Percentiles rank a stretch among this genome's conserved stretches.
Evolutionary conservation across 2,888 invertebrate species (phyloP).

Genomic region (Drosophila rellima): DNA sequence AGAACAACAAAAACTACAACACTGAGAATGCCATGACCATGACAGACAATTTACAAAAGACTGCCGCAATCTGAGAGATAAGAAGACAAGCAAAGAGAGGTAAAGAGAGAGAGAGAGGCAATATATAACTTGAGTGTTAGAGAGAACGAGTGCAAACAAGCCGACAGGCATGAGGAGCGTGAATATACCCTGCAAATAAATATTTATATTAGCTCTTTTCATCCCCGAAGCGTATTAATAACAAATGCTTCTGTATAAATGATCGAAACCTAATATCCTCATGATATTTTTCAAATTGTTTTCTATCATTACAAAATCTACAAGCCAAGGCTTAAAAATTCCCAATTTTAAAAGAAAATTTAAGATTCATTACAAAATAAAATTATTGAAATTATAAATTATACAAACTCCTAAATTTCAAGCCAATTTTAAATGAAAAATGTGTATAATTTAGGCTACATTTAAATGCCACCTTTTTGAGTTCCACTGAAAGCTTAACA

Average conservation of each 20-base stretch:
- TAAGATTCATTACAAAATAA: no score
- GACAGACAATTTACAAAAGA: slow-evolving; percentile 43
- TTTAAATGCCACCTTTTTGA: slow-evolving; percentile 2
- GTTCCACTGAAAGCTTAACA: neutral
- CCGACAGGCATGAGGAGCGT: neutral
- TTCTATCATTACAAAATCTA: no score
- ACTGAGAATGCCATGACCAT: slow-evolving; percentile 27
- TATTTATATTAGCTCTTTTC: no score
- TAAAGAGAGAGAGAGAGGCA: neutral
- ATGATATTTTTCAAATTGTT: no score
- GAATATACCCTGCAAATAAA: neutral
- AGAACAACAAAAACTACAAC: slow-evolving; percentile 23
- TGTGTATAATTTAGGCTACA: neutral
- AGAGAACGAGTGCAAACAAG: neutral
- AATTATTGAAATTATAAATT: no score
- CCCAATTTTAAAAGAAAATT: neutral
- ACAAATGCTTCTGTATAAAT: no score
- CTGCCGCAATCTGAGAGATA: slow-evolving; percentile 18
- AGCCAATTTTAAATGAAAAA: neutral
- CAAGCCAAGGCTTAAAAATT: no score
- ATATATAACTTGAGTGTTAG: neutral
- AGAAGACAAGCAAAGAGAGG: slow-evolving; percentile 8
- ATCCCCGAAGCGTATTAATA: no score
- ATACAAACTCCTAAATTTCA: no score
- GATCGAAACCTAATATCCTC: no score